Percentiles rank a stretch among this genome's conserved stretches.
Evolutionary conservation across 2,888 invertebrate species (phyloP).

Genomic region (Caenorhabditis zanzibari): DNA sequence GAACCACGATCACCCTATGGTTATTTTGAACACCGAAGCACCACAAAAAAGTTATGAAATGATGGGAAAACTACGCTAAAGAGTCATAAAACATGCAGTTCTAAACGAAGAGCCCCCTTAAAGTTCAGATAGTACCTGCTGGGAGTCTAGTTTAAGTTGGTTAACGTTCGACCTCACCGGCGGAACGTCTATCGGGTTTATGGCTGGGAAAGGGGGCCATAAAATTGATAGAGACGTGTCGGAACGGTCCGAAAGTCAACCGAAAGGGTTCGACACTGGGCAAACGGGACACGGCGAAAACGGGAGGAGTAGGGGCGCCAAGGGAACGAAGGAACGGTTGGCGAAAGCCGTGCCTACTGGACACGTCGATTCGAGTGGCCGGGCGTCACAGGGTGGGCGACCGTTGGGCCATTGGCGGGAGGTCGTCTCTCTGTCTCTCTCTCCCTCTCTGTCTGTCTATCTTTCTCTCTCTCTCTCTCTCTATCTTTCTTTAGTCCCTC

Average conservation of each 20-base stretch:
- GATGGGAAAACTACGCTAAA: no score
- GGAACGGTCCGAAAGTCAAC: background rate
- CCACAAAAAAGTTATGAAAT: no score
- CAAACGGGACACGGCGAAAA: background rate
- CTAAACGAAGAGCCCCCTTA: no score
- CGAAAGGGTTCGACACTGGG: background rate
- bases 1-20: no score
- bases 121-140: no score
- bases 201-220: background rate
- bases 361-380: conserved; percentile 51
- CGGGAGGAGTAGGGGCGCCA: conserved; percentile 1
- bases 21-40: no score
- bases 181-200: background rate
- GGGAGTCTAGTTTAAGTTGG: background rate
- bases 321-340: conserved; percentile 18
- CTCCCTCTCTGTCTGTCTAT: no score
- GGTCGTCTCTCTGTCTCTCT: conserved; percentile 40
- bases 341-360: conserved; percentile 30
- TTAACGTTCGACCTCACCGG: background rate
- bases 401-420: conserved; percentile 63
- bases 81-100: no score
- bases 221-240: background rate
- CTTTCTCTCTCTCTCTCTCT: no score
- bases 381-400: conserved; percentile 59
- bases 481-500: conserved; percentile 28